These are phyloP conservation scores for Chironomus striatipennis DNA, from an alignment of 1,140 invertebrate species.

Conservation along the genomic window DNA sequence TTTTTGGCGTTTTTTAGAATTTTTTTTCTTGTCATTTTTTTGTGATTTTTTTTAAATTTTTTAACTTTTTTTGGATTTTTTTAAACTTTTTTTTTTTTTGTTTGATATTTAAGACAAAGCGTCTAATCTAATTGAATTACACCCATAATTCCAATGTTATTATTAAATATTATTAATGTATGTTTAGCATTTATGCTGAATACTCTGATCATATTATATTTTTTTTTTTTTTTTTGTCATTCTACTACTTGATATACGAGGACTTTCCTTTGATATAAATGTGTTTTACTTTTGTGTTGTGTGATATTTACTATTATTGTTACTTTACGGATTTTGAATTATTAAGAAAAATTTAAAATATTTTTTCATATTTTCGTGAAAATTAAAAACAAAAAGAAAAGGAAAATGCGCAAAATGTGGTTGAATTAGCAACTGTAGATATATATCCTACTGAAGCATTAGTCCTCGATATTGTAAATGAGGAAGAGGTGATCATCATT, in stretches of 20 bases:
- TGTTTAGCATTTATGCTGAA: no score
- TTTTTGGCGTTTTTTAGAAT: background rate
- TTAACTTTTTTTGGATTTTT: background rate
- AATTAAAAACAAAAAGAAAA: no score
- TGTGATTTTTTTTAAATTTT: background rate
- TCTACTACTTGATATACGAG: no score
- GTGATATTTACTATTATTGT: no score
- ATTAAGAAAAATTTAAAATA: background rate
- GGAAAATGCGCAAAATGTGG: background rate
- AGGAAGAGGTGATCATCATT: conserved; percentile 38
- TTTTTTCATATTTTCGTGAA: background rate
- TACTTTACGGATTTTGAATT: background rate
- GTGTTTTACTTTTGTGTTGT: no score
- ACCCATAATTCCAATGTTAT: background rate
- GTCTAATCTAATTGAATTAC: background rate
- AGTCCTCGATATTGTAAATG: conserved; percentile 38
- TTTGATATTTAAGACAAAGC: background rate
- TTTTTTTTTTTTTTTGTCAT: no score
- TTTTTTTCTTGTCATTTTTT: background rate
- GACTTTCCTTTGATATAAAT: no score
- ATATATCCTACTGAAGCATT: background rate
- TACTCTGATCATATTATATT: no score
- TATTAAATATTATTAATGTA: no score
- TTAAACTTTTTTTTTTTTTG: background rate
- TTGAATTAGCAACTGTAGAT: background rate